Evolutionary conservation across 1,140 invertebrate genomes (phyloP), one percentile per base, ranked within the genome.

Genomic region (Zaprionus vittiger): DNA sequence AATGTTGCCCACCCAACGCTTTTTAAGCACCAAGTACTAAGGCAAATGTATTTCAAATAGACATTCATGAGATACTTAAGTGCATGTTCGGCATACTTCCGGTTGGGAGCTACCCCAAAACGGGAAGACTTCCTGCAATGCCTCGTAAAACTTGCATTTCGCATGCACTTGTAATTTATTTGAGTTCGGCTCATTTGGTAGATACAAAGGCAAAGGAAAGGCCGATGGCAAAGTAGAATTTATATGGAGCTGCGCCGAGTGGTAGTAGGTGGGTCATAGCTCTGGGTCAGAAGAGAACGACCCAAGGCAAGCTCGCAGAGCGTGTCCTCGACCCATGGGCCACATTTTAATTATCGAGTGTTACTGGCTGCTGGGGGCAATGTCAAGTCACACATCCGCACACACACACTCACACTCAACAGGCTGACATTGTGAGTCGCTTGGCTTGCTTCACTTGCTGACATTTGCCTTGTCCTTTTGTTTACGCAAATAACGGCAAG

Each of bases 111-210:
- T 4, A 15, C 5, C 12, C 14, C 20, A 31, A 71, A 60, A 52
- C n/a, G 28, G 56, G 68, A 78, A 22, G 6, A 20, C 47, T n/a
- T 44, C 41, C 15, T 44, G 15, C 15, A 0, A 11, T 31, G 31
- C 9, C 9, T 31, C 9, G 31, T 31, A 11, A 31, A 49, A 12
- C 47, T 12, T 49, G 47, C 47, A 59, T 67, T 59, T 59, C 62
- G 54, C 76, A 70, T 78, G 74, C 64, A 74, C 74, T 60, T 22
- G 70, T 63, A 82, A 79, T 75, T 79, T 82, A 82, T 82, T 77
- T 81, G 65, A 59, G 28, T 71, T 79, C 57, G 38, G 63, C 44
- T 77, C 26, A 52, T 54, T 70, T 70, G 60, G 62, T 56, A 71
- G 49, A 66, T 31, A 26, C 55, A 73, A 66, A 54, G 44, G 34